Evolutionary conservation across 2,113 vertebrate genomes (phyloP).

Genomic region (Glaucidium brasilianum): DNA sequence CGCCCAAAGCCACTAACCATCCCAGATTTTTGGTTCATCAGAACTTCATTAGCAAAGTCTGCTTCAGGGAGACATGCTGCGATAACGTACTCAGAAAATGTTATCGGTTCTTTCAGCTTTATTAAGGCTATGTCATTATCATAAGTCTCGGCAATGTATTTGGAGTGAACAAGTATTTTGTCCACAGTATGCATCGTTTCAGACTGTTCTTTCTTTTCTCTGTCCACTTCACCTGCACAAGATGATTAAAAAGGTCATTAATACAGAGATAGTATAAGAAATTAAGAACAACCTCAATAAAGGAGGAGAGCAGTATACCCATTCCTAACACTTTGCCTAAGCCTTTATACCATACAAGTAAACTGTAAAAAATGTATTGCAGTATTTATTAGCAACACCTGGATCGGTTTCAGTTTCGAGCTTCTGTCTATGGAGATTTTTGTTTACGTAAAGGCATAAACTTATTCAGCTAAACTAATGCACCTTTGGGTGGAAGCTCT

Average conservation of each 20-base stretch:
- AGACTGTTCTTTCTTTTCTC: conserved; percentile 38
- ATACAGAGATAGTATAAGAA: background rate
- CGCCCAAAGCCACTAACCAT: conserved; percentile 90
- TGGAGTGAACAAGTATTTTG: conserved; percentile 70
- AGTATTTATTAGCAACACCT: background rate
- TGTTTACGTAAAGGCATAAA: background rate
- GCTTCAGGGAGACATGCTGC: conserved; percentile 86
- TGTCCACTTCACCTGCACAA: conserved; percentile 85
- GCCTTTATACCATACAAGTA: background rate
- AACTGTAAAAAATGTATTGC: background rate
- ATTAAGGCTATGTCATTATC: conserved; percentile 91
- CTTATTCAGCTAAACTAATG: background rate
- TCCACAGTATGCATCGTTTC: conserved; percentile 75
- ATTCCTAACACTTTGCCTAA: background rate
- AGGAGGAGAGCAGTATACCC: background rate
- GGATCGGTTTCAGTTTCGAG: background rate
- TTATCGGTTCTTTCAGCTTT: conserved; percentile 79
- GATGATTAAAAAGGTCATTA: background rate
- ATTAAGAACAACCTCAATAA: background rate
- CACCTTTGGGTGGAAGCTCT: background rate
- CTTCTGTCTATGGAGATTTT: background rate
- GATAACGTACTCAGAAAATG: conserved; percentile 76
- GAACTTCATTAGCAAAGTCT: conserved; percentile 85
- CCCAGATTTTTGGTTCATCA: conserved; percentile 80
- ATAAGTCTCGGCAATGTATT: conserved; percentile 71